Evolutionary conservation across 2,113 vertebrate genomes (phyloP), one percentile per base, ranked within the genome.

Genomic region (Hylia prasina): DNA sequence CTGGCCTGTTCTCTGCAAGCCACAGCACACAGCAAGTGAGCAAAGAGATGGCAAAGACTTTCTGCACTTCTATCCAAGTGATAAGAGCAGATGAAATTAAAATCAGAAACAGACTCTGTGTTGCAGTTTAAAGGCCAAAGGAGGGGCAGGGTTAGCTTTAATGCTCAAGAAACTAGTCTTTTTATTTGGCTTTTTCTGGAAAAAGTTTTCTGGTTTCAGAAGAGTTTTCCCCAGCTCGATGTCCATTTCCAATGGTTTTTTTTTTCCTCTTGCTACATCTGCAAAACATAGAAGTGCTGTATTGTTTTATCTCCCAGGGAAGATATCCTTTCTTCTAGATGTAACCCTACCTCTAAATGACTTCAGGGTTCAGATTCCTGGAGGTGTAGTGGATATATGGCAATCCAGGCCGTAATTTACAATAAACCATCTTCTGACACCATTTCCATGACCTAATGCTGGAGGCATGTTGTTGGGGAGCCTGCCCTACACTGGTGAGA

Each of bases 261-360:
- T 44, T 78, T 73, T 57, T 7, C 2, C 14, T 82, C 47, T 61
- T 22, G 2, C 90, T 95, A 97, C 96, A 97, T 97, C 96, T 97
- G 95, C 66, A 97, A 97, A 94, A 82, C 88, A 95, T 97, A 91
- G 94, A 94, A 88, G 57, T 60, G 53, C 91, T 93, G 90, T 93
- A 92, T 94, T 97, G 90, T 95, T 97, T 97, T 97, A 96, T 97
- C 96, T 97, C 96, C 93, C 90, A 93, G 82, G 90, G 93, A 97
- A 96, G 97, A 94, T 96, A 96, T 88, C 47, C 83, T 95, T 97
- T 96, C 81, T 94, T 87, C 85, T 95, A 70, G 60, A 95, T 93
- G 97, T 95, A 97, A 97, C 73, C 31, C 77, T 96, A 96, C 93
- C 94, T 95, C 92, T 80, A 57, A 89, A 92, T 91, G 93, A 87